Base-by-base conservation (phyloP, 2,113 vertebrate genomes). In the Smithornis capensis region DNA sequence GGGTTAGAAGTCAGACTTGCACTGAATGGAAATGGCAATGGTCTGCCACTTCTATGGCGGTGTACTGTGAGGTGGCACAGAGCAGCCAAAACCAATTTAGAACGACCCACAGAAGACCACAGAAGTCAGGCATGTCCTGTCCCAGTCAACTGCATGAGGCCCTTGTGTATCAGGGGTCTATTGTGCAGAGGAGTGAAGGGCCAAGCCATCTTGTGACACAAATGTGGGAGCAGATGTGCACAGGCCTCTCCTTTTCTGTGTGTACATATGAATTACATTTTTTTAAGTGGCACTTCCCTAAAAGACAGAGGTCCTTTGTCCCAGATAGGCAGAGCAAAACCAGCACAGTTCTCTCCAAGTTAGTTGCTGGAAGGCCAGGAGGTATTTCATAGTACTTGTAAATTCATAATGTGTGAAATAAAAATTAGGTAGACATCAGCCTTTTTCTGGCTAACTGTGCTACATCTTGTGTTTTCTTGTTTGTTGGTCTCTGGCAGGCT, bases 21-120 rank as follows among this genome's bases (percentile, higher is more conserved):
- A 0, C 14, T 74, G 87, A 88, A 78, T 74, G 90, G 79, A 31
- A 50, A 35, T 0, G 77, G 67, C 71, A 71, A 77, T 0, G 35
- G 12, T 3, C 7, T 37, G 89, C 55, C 0, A 2, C 75, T 64
- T 83, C 12, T 38, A 4, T 0, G 2, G 52, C 0, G 0, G 68
- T 1, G 0, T n/a, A 15, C 73, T 50, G 78, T 21, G 31, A 27
- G 29, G 52, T 10, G 38, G 49, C 83, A 33, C 7, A 2, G 83
- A 57, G 56, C 52, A 55, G 84, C 5, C 13, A 13, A 40, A 40
- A 40, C 9, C 40, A 40, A 40, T 13, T 10, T 40, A 40, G 9
- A 40, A 40, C 9, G 40, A 40, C 13, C 40, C 40, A 19, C 2
- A 44, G 76, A 75, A 62, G 71, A 13, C 3, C 42, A 1, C 7